phyloP scores from a whole-genome alignment of 2,888 invertebrate genomes.

The Limenitis camilla region DNA sequence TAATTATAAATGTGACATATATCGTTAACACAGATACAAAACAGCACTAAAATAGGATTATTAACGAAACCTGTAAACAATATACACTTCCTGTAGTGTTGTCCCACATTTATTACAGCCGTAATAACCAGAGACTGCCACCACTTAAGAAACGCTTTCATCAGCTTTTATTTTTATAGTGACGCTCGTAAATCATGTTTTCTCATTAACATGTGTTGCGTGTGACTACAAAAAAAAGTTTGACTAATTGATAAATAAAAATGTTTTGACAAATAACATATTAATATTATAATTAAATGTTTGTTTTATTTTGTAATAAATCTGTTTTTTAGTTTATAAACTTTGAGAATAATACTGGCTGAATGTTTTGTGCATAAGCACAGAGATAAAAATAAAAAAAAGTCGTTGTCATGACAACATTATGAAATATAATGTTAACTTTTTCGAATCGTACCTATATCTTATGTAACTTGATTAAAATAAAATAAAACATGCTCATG shows the following conservation, averaged over 20 bases:
- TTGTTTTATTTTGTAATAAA: background rate
- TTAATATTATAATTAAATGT: too few relatives aligned
- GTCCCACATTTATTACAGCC: conserved; percentile 3
- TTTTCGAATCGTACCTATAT: too few relatives aligned
- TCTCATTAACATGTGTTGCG: conserved; percentile 1
- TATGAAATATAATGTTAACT: too few relatives aligned
- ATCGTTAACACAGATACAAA: background rate
- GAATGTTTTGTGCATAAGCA: too few relatives aligned
- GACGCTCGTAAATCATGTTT: background rate
- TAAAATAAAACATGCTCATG: too few relatives aligned
- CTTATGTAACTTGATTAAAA: too few relatives aligned
- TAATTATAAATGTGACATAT: background rate
- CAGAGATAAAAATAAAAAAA: too few relatives aligned
- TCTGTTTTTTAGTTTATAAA: too few relatives aligned
- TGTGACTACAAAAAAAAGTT: background rate
- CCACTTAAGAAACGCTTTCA: background rate
- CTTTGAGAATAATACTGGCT: too few relatives aligned
- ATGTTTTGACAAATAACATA: background rate
- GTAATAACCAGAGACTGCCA: conserved; percentile 1
- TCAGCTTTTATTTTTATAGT: background rate
- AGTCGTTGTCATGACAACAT: too few relatives aligned
- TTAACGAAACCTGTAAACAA: conserved; percentile 4
- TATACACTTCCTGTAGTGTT: background rate
- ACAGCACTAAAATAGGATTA: background rate
- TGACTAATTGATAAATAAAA: background rate